Conservation (phyloP, 2,888 invertebrate species). For the Microctonus hyperodae region DNA sequence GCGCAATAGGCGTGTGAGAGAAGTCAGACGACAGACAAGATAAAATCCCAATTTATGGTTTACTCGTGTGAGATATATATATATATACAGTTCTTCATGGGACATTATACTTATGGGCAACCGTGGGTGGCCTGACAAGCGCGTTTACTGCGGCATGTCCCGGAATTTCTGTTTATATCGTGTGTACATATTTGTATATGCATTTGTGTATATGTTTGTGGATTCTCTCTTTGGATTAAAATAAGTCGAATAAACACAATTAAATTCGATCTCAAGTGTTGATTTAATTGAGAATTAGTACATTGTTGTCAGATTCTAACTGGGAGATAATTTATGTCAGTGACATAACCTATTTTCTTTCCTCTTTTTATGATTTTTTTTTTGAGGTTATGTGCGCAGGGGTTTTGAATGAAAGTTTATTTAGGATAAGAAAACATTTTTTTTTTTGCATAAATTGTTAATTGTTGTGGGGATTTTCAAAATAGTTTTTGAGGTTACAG, state of each 20-base stretch:
- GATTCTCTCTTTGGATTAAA: background rate
- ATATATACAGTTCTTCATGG: slow-evolving; percentile 12
- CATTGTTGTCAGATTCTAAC: background rate
- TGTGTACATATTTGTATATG: background rate
- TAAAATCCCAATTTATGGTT: slow-evolving; percentile 63
- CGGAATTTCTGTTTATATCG: slow-evolving; percentile 48
- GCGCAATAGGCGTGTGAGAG: slow-evolving; percentile 48
- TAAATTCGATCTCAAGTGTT: background rate
- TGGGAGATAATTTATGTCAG: background rate
- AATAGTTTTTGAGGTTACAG: too few relatives aligned
- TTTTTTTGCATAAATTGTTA: too few relatives aligned
- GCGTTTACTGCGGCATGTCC: slow-evolving; percentile 48
- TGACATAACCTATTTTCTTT: too few relatives aligned
- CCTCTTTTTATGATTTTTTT: too few relatives aligned
- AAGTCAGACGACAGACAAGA: slow-evolving; percentile 49
- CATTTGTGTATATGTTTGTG: slow-evolving; percentile 4
- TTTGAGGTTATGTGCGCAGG: too few relatives aligned
- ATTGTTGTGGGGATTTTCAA: too few relatives aligned
- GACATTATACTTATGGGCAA: slow-evolving; percentile 60
- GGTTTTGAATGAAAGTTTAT: too few relatives aligned
- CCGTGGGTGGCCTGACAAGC: slow-evolving; percentile 60
- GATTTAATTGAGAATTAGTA: slow-evolving; percentile 3
- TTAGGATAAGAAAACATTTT: too few relatives aligned
- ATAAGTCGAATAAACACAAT: background rate
- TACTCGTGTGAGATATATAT: slow-evolving; percentile 38